Conservation (phyloP, 2,113 vertebrate species). For the Dasyornis broadbenti region DNA sequence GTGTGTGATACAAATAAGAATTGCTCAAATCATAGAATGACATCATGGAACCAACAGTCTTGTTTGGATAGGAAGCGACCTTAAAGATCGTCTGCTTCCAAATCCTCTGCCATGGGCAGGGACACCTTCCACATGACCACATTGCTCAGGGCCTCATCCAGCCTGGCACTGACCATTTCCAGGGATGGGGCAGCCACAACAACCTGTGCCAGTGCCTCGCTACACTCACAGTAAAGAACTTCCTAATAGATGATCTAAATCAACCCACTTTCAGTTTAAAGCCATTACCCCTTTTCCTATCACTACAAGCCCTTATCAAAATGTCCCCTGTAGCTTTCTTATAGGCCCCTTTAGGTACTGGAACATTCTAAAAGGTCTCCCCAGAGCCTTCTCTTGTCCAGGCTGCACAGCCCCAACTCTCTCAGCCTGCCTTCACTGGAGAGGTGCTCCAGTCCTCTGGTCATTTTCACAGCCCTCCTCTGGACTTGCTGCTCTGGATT, state of each 20-base stretch:
- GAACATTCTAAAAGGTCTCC: not conserved
- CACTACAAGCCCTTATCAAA: not conserved
- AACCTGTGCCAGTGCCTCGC: not conserved
- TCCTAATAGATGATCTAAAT: not conserved
- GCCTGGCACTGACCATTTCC: not conserved
- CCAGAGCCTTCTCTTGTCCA: not conserved
- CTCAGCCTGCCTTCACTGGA: not conserved
- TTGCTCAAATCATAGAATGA: not conserved
- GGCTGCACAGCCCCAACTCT: not conserved
- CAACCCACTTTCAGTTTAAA: not conserved
- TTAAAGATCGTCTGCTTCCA: not conserved
- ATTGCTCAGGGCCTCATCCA: no score
- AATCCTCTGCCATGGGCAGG: not conserved
- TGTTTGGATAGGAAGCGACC: rapidly evolving
- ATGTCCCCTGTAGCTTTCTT: not conserved
- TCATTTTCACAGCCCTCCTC: not conserved
- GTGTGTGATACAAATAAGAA: not conserved
- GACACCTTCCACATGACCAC: not conserved
- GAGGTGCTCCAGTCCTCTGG: not conserved
- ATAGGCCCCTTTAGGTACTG: not conserved
- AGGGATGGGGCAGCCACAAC: not conserved
- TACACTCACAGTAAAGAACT: not conserved
- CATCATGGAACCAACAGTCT: not conserved
- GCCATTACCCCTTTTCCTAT: not conserved
- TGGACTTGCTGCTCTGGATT: not conserved